Evolutionary conservation across 2,113 vertebrate species (phyloP), one percentile per base, ranked within the genome.

Genomic region (Oreochromis niloticus): DNA sequence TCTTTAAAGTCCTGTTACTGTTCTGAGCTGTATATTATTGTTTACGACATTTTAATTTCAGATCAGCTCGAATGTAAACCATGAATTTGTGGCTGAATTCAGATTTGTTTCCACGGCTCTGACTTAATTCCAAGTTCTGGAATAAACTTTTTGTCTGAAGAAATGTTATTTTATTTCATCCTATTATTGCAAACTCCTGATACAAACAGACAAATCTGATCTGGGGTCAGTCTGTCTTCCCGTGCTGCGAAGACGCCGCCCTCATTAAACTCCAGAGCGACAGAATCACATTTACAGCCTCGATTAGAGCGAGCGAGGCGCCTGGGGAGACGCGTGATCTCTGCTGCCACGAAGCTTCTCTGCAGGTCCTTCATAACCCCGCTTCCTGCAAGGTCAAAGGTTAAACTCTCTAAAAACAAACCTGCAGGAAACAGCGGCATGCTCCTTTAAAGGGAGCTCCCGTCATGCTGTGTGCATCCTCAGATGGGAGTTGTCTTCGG

Each of bases 341-440:
- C 81, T 54, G 81, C 79, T 1, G 68, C 22, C 7, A 9, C 8
- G 13, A 73, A 71, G 22, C 22, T 7, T 50, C 27, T 78, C 43
- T 50, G 43, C 24, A 12, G 71, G 10, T 1, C 46, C 0, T 43
- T 71, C n/a, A 73, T 27, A 46, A 73, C 0, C 13, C 41, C 0
- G 2, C 68, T 9, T 46, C 39, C 43, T 32, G 24, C 43, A 50
- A 78, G 71, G 43, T 78, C 73, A 78, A 78, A 52, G 27, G 16
- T 32, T 48, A 52, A 52, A 34, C 6, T 52, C 73, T 19, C 46
- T n/a, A 8, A 4, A 48, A 11, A 5, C 0, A 78, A 78, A 1
- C 3, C 17, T 32, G 56, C 79, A 81, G 79, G 41, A 81, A 46
- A 6, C 41, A 6, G 39, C 7, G 41, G 27, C n/a, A 1, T 27